Evolutionary conservation across 2,113 vertebrate genomes (phyloP).

Genomic region (Phasianus colchicus): DNA sequence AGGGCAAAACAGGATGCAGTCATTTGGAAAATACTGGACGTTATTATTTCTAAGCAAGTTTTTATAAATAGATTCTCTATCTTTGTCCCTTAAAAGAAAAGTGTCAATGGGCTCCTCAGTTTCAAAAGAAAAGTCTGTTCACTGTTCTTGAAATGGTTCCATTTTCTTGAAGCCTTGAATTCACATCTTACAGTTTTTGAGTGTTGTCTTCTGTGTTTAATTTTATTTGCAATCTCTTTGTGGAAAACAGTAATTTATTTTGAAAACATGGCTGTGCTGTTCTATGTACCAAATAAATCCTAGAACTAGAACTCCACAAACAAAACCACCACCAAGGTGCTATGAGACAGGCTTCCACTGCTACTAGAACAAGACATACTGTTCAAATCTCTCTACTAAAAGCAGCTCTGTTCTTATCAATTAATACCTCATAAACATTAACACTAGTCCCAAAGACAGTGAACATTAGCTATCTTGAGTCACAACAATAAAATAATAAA

Average conservation of each 20-base stretch:
- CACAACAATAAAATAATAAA: background rate
- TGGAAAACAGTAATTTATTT: background rate
- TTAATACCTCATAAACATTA: background rate
- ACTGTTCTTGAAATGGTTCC: background rate
- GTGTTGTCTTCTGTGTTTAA: background rate
- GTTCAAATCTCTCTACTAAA: background rate
- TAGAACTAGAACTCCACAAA: background rate
- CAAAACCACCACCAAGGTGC: background rate
- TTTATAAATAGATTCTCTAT: background rate
- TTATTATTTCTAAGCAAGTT: background rate
- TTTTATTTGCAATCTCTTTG: background rate
- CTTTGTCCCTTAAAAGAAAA: background rate
- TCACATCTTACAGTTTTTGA: background rate
- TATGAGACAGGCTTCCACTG: background rate
- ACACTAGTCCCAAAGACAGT: background rate
- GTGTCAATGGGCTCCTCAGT: background rate
- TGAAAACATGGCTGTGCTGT: background rate
- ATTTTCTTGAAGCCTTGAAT: background rate
- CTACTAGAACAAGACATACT: background rate
- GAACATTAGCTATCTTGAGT: background rate
- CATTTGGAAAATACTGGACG: background rate
- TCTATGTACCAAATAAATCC: background rate
- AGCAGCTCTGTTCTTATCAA: background rate
- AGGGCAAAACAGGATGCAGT: background rate
- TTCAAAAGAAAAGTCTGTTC: background rate